Percentiles rank a stretch among this genome's conserved stretches.
Evolutionary conservation across 2,888 invertebrate genomes (phyloP).

Genomic region (Epistrophella euchroma): DNA sequence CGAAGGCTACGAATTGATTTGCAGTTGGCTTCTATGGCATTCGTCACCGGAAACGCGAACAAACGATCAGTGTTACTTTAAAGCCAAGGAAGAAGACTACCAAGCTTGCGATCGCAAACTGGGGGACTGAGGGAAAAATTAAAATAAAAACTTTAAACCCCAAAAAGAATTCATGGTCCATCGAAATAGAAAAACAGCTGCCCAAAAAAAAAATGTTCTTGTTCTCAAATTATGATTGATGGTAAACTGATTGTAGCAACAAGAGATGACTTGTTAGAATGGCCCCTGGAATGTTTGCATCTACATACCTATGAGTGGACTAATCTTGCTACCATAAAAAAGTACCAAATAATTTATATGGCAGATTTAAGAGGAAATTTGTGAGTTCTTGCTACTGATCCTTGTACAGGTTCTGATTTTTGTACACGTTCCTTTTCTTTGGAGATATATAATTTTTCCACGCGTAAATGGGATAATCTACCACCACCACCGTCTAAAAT

Average conservation of each 20-base stretch:
- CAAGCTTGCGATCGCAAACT: background rate
- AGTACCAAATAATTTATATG: no score
- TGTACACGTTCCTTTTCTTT: no score
- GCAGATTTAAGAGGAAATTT: no score
- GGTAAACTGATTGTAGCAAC: background rate
- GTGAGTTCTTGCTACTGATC: no score
- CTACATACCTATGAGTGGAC: background rate
- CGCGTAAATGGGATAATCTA: no score
- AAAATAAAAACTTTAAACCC: background rate
- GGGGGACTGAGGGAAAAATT: no score
- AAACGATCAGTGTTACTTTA: background rate
- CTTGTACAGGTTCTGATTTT: no score
- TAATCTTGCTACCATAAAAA: background rate
- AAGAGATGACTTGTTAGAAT: no score
- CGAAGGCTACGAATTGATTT: no score
- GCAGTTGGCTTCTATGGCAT: no score
- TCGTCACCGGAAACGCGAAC: background rate
- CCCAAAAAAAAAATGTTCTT: background rate
- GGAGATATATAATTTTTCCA: no score
- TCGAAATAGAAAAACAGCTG: background rate
- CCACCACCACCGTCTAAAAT: no score
- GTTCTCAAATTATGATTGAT: background rate
- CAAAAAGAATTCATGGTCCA: background rate
- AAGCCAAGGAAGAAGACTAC: background rate
- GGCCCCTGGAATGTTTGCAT: background rate